Base-by-base conservation (phyloP, 2,888 invertebrate species). In the Notocelia uddmanniana region DNA sequence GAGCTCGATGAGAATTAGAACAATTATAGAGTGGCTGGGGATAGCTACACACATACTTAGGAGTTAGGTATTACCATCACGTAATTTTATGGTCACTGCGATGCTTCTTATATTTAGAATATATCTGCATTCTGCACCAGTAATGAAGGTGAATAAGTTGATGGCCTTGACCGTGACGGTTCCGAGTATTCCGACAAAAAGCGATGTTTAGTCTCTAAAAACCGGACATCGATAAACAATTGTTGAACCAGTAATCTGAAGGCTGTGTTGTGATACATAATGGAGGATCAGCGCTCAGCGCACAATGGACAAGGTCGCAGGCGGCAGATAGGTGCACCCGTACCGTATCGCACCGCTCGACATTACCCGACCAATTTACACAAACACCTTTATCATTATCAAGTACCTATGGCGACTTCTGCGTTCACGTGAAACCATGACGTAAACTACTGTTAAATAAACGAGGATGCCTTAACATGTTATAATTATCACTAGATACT, bases 301-400 rank as follows among this genome's bases (percentile, higher is more conserved):
- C 73, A 77, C 79, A 77, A 77, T 75, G 60, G 48, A 31, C 78
- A 78, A 81, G 81, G 79, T 71, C 80, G 37, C 52, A 37, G 19
- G 21, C 34, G 5, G 23, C 37, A 10, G 9, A 64, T 52, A 64
- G 64, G 77, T 77, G 78, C 74, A 76, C 74, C 75, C 50, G 76
- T 74, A 72, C 57, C 26, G 64, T 70, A 52, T 21, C 34, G 63
- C 21, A 52, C 52, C 63, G 21, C 10, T 64, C 52, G 50, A 23
- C 59, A 37, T 54, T 41, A 69, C 15, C 19, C 19, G 26, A 52
- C 10, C 52, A 54, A 55, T 69, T 62, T 62, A 69, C 48, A 62
- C 62, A 62, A 59, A 67, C 71, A 54, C 66, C 58, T 71, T 71
- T 71, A 71, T 71, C 54, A 66, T 21, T 71, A 71, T 66, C 54